Conservation (phyloP, 2,113 vertebrate genomes). For the Pluvialis apricaria region DNA sequence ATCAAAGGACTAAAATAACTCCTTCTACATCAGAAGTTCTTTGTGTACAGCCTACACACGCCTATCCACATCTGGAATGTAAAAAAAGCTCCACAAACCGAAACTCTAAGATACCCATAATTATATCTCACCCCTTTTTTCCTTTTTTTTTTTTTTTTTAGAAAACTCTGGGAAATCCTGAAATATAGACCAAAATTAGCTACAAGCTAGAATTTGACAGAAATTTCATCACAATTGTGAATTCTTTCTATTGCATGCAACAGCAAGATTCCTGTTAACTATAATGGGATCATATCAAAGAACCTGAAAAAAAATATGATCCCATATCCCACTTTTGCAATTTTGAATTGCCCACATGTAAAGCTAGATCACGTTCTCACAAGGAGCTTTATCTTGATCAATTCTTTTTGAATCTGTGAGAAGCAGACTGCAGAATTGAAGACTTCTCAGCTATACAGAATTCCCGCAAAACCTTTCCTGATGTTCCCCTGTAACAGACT, state of each 20-base stretch:
- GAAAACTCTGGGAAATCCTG: neutral
- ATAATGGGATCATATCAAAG: neutral
- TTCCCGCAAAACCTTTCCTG: neutral
- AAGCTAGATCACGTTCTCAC: neutral
- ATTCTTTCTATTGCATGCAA: neutral
- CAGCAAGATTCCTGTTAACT: neutral
- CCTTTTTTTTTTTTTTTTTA: neutral
- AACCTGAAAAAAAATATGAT: neutral
- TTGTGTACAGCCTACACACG: neutral
- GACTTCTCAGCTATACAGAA: neutral
- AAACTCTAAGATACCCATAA: neutral
- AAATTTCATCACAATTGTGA: neutral
- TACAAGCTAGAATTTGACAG: neutral
- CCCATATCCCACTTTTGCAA: neutral
- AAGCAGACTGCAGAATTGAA: neutral
- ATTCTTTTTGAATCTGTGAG: neutral
- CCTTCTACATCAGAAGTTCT: neutral
- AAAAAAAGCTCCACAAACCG: neutral
- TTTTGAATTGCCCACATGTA: neutral
- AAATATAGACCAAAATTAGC: neutral
- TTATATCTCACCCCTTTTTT: neutral
- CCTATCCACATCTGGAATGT: neutral
- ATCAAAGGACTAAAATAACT: neutral
- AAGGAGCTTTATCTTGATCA: neutral
- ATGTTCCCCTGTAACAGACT: neutral